phyloP scores from a whole-genome alignment of 1,140 invertebrate species.

The Drosophila pseudoobscura region DNA sequence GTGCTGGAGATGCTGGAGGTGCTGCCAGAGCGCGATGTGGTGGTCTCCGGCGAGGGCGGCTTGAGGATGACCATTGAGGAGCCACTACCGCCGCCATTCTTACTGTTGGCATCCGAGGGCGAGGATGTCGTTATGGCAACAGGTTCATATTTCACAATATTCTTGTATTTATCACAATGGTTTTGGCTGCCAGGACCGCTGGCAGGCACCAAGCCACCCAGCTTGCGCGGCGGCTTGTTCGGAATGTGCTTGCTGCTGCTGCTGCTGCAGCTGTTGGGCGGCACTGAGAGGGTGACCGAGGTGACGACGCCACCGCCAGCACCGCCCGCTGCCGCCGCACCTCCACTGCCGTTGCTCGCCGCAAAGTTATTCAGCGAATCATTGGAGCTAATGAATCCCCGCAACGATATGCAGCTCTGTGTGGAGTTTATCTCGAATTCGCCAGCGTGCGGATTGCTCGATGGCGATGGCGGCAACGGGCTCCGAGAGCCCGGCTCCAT shows the following conservation, averaged over 20 bases:
- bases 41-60: constrained; percentile 52
- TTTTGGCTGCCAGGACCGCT: constrained; percentile 24
- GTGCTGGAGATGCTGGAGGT: background rate
- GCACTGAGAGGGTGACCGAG: constrained; percentile 41
- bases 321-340: constrained; percentile 2
- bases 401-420: constrained; percentile 67
- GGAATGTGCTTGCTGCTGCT: constrained; percentile 68
- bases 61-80: constrained; percentile 65
- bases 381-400: constrained; percentile 73
- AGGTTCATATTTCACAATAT: constrained; percentile 78
- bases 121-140: constrained; percentile 81
- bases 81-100: too few species aligned
- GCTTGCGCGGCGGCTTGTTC: constrained; percentile 79
- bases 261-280: constrained; percentile 18
- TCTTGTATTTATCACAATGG: constrained; percentile 78
- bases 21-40: background rate
- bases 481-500: constrained; percentile 91
- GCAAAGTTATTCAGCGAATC: constrained; percentile 77
- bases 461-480: constrained; percentile 88
- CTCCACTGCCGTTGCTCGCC: constrained; percentile 23
- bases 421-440: constrained; percentile 73
- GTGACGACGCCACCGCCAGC: constrained; percentile 2
- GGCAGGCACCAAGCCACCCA: constrained; percentile 47
- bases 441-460: constrained; percentile 83
- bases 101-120: constrained; percentile 56